These are phyloP conservation scores for Drosophila murphyi DNA, from an alignment of 1,140 invertebrate genomes.

Conservation along the genomic window DNA sequence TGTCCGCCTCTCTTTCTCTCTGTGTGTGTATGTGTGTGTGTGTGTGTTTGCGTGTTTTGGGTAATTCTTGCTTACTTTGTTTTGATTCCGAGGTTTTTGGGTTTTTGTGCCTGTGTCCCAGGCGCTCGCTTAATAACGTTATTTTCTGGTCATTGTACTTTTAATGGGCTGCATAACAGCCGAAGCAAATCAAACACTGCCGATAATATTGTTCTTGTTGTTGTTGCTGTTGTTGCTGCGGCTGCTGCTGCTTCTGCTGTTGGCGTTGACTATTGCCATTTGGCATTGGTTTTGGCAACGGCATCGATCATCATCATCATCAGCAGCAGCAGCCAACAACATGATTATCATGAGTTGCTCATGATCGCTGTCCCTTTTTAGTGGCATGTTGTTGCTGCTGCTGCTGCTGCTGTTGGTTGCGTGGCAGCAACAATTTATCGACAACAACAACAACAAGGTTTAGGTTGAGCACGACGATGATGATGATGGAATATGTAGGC, in stretches of 20 bases:
- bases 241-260: slow-evolving; percentile 7
- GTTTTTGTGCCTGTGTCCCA: slow-evolving; percentile 47
- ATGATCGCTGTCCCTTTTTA: slow-evolving; percentile 55
- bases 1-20: background rate
- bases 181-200: slow-evolving; percentile 70
- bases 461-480: slow-evolving; percentile 46
- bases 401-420: slow-evolving; percentile 48
- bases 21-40: background rate
- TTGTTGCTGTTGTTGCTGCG: slow-evolving; percentile 13
- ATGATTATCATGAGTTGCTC: slow-evolving; percentile 34
- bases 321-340: slow-evolving; percentile 20
- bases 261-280: slow-evolving; percentile 40
- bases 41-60: slow-evolving; percentile 48
- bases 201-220: slow-evolving; percentile 41
- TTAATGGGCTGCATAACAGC: slow-evolving; percentile 72
- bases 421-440: slow-evolving; percentile 71
- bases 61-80: slow-evolving; percentile 72
- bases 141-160: slow-evolving; percentile 83
- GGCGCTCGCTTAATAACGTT: slow-evolving; percentile 77
- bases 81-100: slow-evolving; percentile 70
- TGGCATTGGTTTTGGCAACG: slow-evolving; percentile 37
- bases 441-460: slow-evolving; percentile 13
- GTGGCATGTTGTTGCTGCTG: slow-evolving; percentile 25
- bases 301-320: slow-evolving; percentile 26
- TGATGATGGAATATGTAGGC: slow-evolving; percentile 77